Conservation (phyloP, 1,140 invertebrate genomes). For the Magallana ariakensis region DNA sequence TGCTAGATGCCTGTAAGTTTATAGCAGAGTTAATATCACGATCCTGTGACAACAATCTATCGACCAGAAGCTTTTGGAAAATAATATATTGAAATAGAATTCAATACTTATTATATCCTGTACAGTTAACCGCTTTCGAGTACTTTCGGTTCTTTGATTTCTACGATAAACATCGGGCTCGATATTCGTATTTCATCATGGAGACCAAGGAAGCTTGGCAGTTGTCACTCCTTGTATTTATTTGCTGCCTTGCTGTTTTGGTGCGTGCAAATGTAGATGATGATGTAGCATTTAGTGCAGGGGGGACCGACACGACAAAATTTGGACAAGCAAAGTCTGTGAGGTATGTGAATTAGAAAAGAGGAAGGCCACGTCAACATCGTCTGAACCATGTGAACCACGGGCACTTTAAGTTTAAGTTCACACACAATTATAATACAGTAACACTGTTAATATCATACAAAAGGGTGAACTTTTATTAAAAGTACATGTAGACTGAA, state of each 20-base stretch:
- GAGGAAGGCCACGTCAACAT: conserved; percentile 10
- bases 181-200: not conserved
- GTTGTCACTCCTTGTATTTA: not conserved
- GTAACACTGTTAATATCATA: no score
- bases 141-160: not conserved
- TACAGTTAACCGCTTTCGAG: no score
- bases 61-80: no score
- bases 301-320: conserved; percentile 15
- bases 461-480: no score
- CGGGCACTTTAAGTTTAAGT: no score
- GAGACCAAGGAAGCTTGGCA: not conserved
- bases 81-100: no score
- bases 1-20: no score
- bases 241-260: not conserved
- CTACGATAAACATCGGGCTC: not conserved
- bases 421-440: no score
- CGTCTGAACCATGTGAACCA: not conserved
- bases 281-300: not conserved
- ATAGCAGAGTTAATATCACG: no score
- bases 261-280: not conserved
- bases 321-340: conserved; percentile 47
- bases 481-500: no score
- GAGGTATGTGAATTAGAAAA: not conserved
- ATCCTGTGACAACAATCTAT: no score
- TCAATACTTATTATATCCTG: no score